phyloP scores from a whole-genome alignment of 2,113 vertebrate genomes.

The Athene noctua region DNA sequence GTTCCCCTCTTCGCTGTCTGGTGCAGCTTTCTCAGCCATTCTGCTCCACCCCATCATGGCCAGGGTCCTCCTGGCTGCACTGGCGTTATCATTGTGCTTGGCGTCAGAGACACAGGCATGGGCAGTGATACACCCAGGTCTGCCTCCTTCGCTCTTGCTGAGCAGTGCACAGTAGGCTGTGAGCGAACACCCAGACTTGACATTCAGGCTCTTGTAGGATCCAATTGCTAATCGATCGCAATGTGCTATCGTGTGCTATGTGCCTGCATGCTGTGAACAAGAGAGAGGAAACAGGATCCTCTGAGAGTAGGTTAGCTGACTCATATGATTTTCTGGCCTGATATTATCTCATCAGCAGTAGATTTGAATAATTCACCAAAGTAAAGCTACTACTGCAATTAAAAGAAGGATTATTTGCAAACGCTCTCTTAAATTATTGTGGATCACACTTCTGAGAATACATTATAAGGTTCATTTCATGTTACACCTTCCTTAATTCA shows the following conservation, averaged over 20 bases:
- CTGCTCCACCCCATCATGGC: not conserved
- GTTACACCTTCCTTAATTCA: not conserved
- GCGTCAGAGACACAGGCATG: fast-evolving
- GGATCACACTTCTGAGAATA: not conserved
- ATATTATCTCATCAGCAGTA: not conserved
- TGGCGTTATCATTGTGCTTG: fast-evolving
- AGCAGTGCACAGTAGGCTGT: not conserved
- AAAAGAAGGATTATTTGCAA: conserved; percentile 23
- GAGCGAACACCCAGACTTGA: not conserved
- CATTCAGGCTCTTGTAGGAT: not conserved
- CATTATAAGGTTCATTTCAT: not conserved
- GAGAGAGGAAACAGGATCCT: not conserved
- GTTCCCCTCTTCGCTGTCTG: not conserved
- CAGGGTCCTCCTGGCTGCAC: not conserved
- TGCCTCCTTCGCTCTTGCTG: fast-evolving
- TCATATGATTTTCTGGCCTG: not conserved
- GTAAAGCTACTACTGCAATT: not conserved
- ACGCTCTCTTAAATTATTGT: not conserved
- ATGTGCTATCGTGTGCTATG: not conserved
- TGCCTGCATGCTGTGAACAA: not conserved
- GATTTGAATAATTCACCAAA: not conserved
- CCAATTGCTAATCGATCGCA: not conserved
- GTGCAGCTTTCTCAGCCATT: not conserved
- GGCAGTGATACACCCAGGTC: fast-evolving
- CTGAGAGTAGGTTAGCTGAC: not conserved